Conservation (phyloP, 2,888 invertebrate genomes). For the Nemotelus nigrinus region DNA sequence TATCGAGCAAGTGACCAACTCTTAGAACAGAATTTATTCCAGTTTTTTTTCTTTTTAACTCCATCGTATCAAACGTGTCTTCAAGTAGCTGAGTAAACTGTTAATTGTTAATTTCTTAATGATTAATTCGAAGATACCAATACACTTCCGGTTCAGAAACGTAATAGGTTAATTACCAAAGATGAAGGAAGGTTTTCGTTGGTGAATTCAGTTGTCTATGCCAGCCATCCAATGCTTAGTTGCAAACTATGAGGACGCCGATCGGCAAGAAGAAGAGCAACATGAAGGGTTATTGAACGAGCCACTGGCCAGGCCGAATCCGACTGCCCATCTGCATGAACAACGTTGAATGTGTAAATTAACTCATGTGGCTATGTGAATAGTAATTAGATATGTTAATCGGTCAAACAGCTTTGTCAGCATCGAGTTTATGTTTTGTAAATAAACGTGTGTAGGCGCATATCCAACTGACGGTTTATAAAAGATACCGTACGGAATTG, state of each 20-base stretch:
- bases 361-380: background rate
- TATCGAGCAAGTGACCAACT: background rate
- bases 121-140: constrained; percentile 27
- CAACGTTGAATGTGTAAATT: background rate
- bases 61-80: background rate
- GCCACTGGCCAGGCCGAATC: too few species aligned
- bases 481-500: too few species aligned
- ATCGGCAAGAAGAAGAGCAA: too few species aligned
- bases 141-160: constrained; percentile 13
- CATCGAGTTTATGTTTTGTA: too few species aligned
- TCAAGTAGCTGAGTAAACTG: constrained; percentile 20
- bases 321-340: too few species aligned
- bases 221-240: too few species aligned
- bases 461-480: too few species aligned
- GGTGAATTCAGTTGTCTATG: background rate
- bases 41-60: background rate
- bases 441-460: too few species aligned
- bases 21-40: background rate
- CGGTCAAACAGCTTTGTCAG: background rate
- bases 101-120: constrained; percentile 27
- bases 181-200: background rate
- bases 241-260: too few species aligned
- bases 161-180: constrained; percentile 10
- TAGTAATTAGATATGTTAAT: background rate
- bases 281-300: too few species aligned